These are phyloP conservation scores for Falco columbarius DNA, from an alignment of 2,797 vertebrate species.

Conservation along the genomic window DNA sequence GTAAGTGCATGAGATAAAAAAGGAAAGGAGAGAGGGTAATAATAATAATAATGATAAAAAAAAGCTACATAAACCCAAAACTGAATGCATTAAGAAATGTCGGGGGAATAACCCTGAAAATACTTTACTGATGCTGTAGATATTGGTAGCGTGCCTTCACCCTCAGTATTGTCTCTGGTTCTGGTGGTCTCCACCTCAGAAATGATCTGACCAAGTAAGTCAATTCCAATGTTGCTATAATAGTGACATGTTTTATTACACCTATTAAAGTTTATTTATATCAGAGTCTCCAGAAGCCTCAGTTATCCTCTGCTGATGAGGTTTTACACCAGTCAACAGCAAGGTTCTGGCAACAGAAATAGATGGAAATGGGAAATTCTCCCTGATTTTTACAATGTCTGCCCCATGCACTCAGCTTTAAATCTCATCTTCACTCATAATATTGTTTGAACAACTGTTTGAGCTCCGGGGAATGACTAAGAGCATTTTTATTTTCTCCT, in stretches of 20 bases:
- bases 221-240: background rate
- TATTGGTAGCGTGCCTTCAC: background rate
- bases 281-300: background rate
- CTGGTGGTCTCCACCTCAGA: background rate
- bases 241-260: background rate
- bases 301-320: background rate
- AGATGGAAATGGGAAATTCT: background rate
- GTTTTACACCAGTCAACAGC: background rate
- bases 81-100: background rate
- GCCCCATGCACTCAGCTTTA: background rate
- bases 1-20: background rate
- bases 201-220: background rate
- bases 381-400: background rate
- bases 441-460: background rate
- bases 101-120: background rate
- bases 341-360: background rate
- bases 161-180: background rate
- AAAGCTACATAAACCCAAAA: background rate
- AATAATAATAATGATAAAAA: too few species aligned
- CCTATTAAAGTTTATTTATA: background rate
- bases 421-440: slow-evolving; percentile 21
- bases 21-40: too few species aligned
- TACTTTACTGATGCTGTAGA: background rate
- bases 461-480: slow-evolving; percentile 32
- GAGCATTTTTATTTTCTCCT: slow-evolving; percentile 38